Percentiles rank a stretch among this genome's conserved stretches.
Conservation (phyloP, 2,797 vertebrate species). For the Uromys caudimaculatus region DNA sequence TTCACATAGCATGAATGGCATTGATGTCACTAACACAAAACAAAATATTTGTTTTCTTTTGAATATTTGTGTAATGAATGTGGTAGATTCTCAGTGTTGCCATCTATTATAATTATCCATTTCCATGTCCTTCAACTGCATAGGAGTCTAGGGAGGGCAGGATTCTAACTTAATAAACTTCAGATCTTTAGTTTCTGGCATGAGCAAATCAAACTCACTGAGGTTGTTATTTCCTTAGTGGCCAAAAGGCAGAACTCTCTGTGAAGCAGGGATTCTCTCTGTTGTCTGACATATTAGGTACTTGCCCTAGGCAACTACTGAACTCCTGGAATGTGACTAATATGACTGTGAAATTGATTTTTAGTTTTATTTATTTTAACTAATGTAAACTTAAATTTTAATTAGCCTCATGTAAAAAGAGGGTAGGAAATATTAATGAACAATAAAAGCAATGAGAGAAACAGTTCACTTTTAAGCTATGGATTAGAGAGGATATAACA, state of each 20-base stretch:
- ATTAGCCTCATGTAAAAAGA: not conserved
- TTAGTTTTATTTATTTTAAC: conserved; percentile 1
- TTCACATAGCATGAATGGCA: not conserved
- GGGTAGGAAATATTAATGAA: not conserved
- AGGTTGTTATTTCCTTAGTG: not conserved
- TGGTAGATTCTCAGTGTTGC: not conserved
- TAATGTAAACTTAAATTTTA: conserved; percentile 1
- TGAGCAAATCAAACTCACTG: not conserved
- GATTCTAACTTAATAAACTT: not conserved
- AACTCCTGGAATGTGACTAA: not conserved
- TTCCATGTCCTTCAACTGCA: not conserved
- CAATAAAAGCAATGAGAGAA: not conserved
- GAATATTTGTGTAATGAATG: not conserved
- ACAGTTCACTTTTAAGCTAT: not conserved
- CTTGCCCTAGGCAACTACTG: too few species aligned
- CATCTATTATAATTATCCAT: not conserved
- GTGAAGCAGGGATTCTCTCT: not conserved
- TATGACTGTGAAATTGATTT: not conserved
- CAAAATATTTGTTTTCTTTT: not conserved
- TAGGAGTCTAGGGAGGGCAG: not conserved
- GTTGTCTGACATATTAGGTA: not conserved
- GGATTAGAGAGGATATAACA: not conserved
- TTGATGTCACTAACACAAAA: not conserved
- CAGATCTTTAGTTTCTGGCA: not conserved
- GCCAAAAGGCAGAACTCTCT: not conserved